Conservation (phyloP, 2,113 vertebrate genomes). For the Gopherus evgoodei region DNA sequence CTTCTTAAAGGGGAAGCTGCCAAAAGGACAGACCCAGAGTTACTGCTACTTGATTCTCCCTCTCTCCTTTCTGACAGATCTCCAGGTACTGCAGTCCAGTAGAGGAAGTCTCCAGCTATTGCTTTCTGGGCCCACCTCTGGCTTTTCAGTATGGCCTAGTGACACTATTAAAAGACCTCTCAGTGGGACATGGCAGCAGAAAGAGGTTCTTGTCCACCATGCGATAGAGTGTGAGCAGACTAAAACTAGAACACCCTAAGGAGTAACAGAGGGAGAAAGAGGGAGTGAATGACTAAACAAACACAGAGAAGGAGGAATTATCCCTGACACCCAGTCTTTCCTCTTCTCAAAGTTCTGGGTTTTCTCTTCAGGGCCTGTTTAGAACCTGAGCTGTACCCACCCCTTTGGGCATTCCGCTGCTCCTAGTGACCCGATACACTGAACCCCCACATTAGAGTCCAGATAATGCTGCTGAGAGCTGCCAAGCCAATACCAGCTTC, state of each 20-base stretch:
- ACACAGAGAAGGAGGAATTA: background rate
- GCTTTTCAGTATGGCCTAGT: background rate
- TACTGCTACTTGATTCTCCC: background rate
- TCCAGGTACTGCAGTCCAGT: background rate
- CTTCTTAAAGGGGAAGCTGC: background rate
- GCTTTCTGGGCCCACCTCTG: background rate
- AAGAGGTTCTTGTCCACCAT: background rate
- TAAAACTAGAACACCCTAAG: background rate
- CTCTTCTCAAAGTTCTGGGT: background rate
- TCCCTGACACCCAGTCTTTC: background rate
- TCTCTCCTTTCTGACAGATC: background rate
- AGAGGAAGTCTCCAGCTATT: background rate
- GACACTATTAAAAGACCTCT: background rate
- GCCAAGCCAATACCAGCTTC: background rate
- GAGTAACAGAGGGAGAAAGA: background rate
- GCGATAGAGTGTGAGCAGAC: background rate
- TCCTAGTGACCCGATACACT: background rate
- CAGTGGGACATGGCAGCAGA: background rate
- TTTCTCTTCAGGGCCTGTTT: background rate
- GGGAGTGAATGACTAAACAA: background rate
- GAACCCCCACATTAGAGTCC: background rate
- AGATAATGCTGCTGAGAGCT: background rate
- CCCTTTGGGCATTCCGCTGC: background rate
- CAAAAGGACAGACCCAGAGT: background rate
- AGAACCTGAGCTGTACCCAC: background rate